Base-by-base conservation (phyloP, 2,113 vertebrate genomes). In the Sander lucioperca region DNA sequence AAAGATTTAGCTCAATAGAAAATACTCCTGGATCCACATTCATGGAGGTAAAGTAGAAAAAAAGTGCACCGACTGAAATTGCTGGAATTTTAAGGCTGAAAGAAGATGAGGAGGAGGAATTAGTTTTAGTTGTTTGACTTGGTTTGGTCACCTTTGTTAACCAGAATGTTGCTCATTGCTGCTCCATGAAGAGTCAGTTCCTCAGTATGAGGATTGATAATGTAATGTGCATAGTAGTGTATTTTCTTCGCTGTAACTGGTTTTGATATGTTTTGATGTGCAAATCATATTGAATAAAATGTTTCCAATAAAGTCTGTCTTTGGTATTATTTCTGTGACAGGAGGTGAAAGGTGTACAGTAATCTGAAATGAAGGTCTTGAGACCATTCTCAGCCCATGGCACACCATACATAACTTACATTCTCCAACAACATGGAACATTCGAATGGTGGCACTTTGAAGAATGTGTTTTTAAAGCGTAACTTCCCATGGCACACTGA, bases 201-300 rank as follows among this genome's bases (percentile, higher is more conserved):
- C 83, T 91, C 77, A 27, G 13, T 77, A 10, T 68, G 82, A 82
- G 77, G 48, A 82, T 75, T 90, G 71, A 74, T 80, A 19, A 79
- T 70, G 58, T 87, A 43, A 86, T 84, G 67, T 93, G 79, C 83
- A 86, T 57, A 83, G 64, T 85, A 56, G 83, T 82, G 85, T 74
- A 71, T 87, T 91, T 80, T 85, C 79, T 81, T 89, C 88, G 84
- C 90, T 90, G 83, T 91, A 85, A 75, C 79, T 91, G 86, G 85
- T 92, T 95, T 96, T 95, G 88, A 95, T 94, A 95, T 94, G 91
- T 94, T 96, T 94, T 95, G 93, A 93, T 93, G 95, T 95, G 93
- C 23, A 94, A 93, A 88, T 83, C 59, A 21, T 90, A 90, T 92
- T 94, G 87, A 95, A 93, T 93, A 95, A 92, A 93, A 89, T 89